phyloP scores from a whole-genome alignment of 2,113 vertebrate species.

The Indri indri region DNA sequence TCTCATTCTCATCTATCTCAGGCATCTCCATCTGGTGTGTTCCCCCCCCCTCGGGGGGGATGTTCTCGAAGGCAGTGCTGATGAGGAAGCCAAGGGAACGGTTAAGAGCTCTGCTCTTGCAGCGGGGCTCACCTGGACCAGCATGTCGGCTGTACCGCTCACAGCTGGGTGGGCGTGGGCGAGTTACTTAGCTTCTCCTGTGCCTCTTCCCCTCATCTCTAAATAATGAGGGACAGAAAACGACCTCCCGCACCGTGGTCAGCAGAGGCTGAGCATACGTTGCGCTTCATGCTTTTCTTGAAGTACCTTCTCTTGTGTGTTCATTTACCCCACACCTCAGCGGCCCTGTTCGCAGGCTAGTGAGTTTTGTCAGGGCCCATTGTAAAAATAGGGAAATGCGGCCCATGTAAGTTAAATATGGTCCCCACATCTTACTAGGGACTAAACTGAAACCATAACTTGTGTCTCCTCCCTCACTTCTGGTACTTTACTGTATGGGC shows the following conservation, averaged over 20 bases:
- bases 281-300: not conserved
- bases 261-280: not conserved
- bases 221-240: not conserved
- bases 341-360: not conserved
- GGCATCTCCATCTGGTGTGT: not conserved
- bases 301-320: not conserved
- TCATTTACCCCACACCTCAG: not conserved
- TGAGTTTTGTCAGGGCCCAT: not conserved
- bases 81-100: no score
- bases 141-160: not conserved
- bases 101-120: not conserved
- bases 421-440: not conserved
- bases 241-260: not conserved
- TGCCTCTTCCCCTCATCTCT: not conserved
- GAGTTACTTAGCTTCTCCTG: not conserved
- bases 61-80: not conserved
- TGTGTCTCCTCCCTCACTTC: not conserved
- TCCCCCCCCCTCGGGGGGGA: not conserved
- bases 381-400: not conserved
- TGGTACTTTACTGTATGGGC: accelerated
- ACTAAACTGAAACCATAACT: not conserved
- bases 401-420: not conserved
- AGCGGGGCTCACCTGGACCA: not conserved
- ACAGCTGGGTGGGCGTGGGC: no score
- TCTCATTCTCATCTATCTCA: not conserved